Conservation (phyloP, 2,113 vertebrate species). For the Protobothrops flavoviridis region DNA sequence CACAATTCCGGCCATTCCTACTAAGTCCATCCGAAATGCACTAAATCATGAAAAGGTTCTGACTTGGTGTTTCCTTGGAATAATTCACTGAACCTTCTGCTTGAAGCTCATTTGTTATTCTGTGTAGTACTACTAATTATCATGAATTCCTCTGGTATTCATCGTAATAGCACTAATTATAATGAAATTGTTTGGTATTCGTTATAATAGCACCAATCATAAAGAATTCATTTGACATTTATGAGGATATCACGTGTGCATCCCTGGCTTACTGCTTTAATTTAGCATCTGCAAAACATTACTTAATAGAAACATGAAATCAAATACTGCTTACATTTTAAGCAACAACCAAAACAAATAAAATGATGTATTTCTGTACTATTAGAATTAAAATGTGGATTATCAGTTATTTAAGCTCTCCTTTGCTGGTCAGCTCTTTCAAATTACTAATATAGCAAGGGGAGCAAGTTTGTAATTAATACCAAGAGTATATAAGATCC, state of each 20-base stretch:
- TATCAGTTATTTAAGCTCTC: not conserved
- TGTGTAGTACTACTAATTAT: constrained; percentile 38
- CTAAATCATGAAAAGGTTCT: constrained; percentile 22
- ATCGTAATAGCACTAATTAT: constrained; percentile 60
- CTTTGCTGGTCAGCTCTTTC: not conserved
- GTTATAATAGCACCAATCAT: constrained; percentile 44
- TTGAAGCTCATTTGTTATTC: constrained; percentile 57
- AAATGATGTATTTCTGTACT: not conserved
- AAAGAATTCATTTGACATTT: constrained; percentile 53
- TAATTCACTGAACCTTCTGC: constrained; percentile 17
- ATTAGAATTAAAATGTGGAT: not conserved
- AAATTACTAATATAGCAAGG: not conserved
- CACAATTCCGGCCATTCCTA: not conserved
- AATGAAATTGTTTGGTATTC: constrained; percentile 59
- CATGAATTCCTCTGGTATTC: constrained; percentile 47
- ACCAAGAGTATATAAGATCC: not conserved
- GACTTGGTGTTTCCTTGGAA: constrained; percentile 1
- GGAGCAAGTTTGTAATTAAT: constrained; percentile 9
- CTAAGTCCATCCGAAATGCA: not conserved
- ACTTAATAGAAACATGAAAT: constrained; percentile 44
- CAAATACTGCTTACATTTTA: constrained; percentile 28
- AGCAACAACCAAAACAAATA: constrained; percentile 1
- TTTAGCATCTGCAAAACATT: constrained; percentile 53
- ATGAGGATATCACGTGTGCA: constrained; percentile 27
- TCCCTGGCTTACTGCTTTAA: constrained; percentile 37